Evolutionary conservation across 2,888 invertebrate genomes (phyloP).

Genomic region (Drosophila histrio): DNA sequence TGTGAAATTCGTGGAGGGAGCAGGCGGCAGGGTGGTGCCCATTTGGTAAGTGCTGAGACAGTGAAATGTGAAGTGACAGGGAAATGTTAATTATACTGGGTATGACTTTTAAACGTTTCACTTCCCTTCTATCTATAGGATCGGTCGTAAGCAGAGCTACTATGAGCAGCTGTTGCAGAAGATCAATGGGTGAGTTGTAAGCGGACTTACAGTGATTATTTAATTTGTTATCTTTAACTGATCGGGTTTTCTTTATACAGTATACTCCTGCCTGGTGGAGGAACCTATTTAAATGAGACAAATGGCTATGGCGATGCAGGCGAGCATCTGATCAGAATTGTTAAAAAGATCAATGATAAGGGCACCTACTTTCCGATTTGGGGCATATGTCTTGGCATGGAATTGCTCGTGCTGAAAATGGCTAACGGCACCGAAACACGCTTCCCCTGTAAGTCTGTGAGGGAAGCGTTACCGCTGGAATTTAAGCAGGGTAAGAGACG

Average conservation of each 20-base stretch:
- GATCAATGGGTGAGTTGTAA: constrained; percentile 88
- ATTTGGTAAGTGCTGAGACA: constrained; percentile 88
- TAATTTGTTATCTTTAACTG: no score
- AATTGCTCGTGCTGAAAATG: constrained; percentile 89
- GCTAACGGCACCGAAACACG: constrained; percentile 86
- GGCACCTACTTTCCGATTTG: constrained; percentile 92
- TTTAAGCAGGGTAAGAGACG: constrained; percentile 87
- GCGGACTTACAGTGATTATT: background rate
- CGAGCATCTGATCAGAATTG: constrained; percentile 88
- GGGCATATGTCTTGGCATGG: constrained; percentile 95
- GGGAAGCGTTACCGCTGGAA: constrained; percentile 87
- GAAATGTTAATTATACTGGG: background rate
- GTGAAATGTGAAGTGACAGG: constrained; percentile 7
- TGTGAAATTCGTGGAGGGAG: constrained; percentile 94
- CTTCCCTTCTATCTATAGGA: constrained; percentile 84
- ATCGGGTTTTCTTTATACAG: constrained; percentile 86
- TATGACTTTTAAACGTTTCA: constrained; percentile 8
- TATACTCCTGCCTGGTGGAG: constrained; percentile 93
- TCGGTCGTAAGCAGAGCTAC: constrained; percentile 86
- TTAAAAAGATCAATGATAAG: constrained; percentile 87
- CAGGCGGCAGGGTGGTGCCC: constrained; percentile 94
- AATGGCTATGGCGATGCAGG: constrained; percentile 92
- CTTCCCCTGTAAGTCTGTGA: constrained; percentile 86
- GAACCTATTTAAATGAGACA: constrained; percentile 88
- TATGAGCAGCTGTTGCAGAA: constrained; percentile 87